Percentiles rank a stretch among this genome's conserved stretches.
Conservation (phyloP, 2,113 vertebrate genomes). For the Sterrhoptilus dennistouni region DNA sequence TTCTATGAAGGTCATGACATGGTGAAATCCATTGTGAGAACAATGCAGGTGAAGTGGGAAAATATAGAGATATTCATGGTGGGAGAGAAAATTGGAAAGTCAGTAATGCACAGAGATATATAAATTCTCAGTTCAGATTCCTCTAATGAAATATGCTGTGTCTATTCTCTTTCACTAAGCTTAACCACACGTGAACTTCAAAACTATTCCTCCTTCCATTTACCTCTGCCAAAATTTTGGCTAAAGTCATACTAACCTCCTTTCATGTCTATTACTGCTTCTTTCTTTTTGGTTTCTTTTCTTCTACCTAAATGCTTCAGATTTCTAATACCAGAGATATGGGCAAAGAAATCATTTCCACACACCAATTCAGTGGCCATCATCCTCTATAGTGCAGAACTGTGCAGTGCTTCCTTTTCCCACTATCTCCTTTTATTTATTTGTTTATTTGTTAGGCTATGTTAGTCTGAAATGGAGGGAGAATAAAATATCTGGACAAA, state of each 20-base stretch:
- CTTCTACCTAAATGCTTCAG: not conserved
- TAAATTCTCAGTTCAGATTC: not conserved
- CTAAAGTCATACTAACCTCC: not conserved
- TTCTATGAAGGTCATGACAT: not conserved
- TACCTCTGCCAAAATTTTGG: not conserved
- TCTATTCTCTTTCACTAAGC: not conserved
- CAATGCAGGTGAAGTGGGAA: not conserved
- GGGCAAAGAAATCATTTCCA: not conserved
- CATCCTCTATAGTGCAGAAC: not conserved
- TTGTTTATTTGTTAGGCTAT: not conserved
- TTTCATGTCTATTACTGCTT: not conserved
- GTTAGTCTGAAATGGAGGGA: not conserved
- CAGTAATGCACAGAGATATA: not conserved
- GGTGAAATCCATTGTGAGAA: not conserved
- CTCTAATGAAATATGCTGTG: not conserved
- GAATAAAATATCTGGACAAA: not conserved
- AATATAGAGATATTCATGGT: not conserved
- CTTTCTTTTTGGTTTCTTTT: not conserved
- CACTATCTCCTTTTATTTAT: not conserved
- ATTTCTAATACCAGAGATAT: not conserved
- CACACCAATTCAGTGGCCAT: not conserved
- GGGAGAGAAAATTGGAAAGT: not conserved
- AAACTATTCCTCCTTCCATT: not conserved
- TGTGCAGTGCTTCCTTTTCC: not conserved
- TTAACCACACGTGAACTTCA: not conserved